Evolutionary conservation across 1,140 invertebrate species (phyloP).

Genomic region (Rhagoletis zephyria): DNA sequence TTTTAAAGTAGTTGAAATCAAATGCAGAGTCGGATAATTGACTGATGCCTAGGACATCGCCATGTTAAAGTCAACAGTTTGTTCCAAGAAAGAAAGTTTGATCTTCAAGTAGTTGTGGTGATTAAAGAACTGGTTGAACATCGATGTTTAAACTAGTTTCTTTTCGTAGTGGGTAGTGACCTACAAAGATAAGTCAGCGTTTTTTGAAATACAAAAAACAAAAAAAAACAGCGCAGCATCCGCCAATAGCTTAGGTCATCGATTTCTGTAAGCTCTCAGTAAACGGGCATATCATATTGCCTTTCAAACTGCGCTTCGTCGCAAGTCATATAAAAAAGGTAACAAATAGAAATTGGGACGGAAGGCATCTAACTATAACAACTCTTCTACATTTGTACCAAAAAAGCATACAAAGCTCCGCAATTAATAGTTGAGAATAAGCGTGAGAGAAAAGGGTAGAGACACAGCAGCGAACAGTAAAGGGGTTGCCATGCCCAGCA

Average conservation of each 20-base stretch:
- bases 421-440: slow-evolving; percentile 2
- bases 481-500: slow-evolving; percentile 8
- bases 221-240: not conserved
- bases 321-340: not conserved
- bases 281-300: slow-evolving; percentile 35
- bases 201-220: not conserved
- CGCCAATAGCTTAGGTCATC: not conserved
- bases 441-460: not conserved
- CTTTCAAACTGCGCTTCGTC: slow-evolving; percentile 10
- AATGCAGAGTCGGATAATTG: no score
- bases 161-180: not conserved
- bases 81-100: no score
- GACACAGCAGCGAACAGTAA: not conserved
- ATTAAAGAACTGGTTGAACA: no score
- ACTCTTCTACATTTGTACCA: not conserved
- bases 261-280: slow-evolving; percentile 2
- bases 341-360: not conserved
- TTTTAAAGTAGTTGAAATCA: no score
- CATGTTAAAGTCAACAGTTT: no score
- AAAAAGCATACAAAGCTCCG: not conserved
- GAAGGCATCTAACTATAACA: not conserved
- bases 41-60: no score
- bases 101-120: no score
- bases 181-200: not conserved
- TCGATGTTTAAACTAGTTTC: no score